phyloP scores from a whole-genome alignment of 2,888 invertebrate species.

The Escarpia spicata region DNA sequence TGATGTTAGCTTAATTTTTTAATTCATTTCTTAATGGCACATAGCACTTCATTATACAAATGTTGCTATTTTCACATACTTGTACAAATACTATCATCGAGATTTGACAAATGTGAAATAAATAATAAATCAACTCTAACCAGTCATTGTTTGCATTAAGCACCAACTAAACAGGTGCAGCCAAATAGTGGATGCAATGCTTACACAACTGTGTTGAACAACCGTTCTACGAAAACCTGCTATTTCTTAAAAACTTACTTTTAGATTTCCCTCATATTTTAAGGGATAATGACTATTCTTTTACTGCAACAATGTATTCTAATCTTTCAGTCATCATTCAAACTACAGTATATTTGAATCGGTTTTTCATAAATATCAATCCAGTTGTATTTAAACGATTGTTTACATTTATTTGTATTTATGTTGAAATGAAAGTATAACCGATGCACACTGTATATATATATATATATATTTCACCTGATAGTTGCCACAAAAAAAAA shows the following conservation, averaged over 20 bases:
- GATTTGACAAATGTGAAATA: background rate
- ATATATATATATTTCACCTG: background rate
- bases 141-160: background rate
- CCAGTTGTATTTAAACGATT: background rate
- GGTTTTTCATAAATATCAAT: background rate
- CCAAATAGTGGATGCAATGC: background rate
- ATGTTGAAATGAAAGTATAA: background rate
- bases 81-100: background rate
- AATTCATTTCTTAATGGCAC: too few relatives aligned
- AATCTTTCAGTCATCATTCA: background rate
- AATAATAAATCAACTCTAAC: background rate
- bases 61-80: background rate
- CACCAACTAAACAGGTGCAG: background rate
- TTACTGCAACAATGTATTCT: background rate
- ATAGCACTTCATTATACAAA: background rate
- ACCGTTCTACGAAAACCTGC: background rate
- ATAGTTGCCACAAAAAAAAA: background rate
- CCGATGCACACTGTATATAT: background rate
- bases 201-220: background rate
- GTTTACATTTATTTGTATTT: background rate
- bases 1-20: too few relatives aligned
- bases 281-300: background rate
- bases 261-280: background rate
- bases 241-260: background rate
- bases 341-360: background rate